phyloP scores from a whole-genome alignment of 1,140 invertebrate species.

The Hycleus phaleratus region DNA sequence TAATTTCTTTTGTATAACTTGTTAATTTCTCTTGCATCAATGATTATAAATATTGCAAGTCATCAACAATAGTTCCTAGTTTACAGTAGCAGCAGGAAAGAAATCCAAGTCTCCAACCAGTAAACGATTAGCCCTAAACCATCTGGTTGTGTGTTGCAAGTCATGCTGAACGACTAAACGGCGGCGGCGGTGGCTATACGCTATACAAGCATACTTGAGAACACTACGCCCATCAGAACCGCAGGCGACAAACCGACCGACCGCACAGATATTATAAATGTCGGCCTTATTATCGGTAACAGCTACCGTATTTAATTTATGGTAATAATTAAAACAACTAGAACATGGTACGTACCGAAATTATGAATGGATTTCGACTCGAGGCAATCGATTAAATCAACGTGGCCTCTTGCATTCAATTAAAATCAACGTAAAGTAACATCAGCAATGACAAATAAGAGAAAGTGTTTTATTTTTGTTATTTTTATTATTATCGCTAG shows the following conservation, averaged over 20 bases:
- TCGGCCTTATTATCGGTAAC: conserved; percentile 6
- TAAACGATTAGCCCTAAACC: conserved; percentile 17
- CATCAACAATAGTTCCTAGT: conserved; percentile 10
- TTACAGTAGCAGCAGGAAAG: conserved; percentile 11
- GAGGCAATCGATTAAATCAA: too few species aligned
- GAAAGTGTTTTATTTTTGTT: too few species aligned
- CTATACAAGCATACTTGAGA: too few species aligned
- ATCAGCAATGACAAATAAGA: too few species aligned
- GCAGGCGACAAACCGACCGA: conserved; percentile 13
- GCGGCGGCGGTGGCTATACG: too few species aligned
- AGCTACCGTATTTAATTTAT: conserved; percentile 7
- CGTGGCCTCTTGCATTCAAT: too few species aligned
- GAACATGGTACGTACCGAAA: too few species aligned
- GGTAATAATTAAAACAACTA: background rate
- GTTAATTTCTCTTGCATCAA: conserved; percentile 15
- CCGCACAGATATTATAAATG: conserved; percentile 9
- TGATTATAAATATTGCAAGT: conserved; percentile 19
- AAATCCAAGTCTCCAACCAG: too few species aligned
- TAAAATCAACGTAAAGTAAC: too few species aligned
- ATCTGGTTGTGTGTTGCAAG: conserved; percentile 9
- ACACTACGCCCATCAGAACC: conserved; percentile 7
- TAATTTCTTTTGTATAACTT: background rate
- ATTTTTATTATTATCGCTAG: too few species aligned
- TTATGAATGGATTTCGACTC: too few species aligned
- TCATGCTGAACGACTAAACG: conserved; percentile 11